A percentile compares a stretch with the other conserved stretches of the same genome.
Evolutionary conservation across 2,113 vertebrate genomes (phyloP).

Genomic region (Clarias magur): DNA sequence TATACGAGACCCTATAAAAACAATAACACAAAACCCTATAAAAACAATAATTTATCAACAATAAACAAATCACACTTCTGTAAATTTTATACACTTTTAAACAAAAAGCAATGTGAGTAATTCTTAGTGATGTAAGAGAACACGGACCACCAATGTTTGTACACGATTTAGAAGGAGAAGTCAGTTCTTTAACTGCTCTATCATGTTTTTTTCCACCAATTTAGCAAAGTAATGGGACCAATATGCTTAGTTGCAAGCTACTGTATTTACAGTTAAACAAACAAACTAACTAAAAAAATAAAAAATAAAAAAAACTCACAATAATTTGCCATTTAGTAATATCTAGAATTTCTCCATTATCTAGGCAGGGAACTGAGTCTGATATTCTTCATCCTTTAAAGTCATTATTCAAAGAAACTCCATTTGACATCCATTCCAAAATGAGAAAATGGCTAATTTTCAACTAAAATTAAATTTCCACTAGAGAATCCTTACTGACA

Average conservation of each 20-base stretch:
- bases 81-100: background rate
- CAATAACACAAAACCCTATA: background rate
- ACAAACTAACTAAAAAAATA: background rate
- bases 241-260: no score
- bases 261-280: background rate
- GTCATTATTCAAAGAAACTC: conserved; percentile 5
- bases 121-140: background rate
- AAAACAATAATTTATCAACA: background rate
- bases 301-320: background rate
- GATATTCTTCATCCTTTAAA: background rate
- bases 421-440: background rate
- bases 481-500: background rate
- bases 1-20: background rate
- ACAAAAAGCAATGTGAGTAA: background rate
- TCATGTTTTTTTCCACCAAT: background rate
- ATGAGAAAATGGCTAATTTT: background rate
- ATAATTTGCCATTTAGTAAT: background rate
- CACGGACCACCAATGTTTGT: background rate
- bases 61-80: background rate
- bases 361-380: background rate
- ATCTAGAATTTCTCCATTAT: background rate
- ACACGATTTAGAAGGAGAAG: background rate
- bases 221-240: background rate
- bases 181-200: background rate
- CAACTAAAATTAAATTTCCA: background rate